Conservation (phyloP, 2,888 invertebrate species). For the Nysson spinosus region DNA sequence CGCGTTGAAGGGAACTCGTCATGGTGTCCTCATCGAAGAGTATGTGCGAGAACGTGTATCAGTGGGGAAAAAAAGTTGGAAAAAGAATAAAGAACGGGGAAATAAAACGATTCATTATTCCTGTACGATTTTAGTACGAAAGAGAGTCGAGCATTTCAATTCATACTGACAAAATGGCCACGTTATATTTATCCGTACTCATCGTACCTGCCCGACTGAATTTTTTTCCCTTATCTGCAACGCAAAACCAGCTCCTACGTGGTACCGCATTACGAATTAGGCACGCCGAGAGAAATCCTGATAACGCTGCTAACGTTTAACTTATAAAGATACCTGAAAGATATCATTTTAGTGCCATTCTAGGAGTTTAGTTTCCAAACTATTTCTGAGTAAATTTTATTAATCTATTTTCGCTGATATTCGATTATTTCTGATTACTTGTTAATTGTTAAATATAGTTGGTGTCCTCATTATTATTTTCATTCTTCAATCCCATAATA, state of each 20-base stretch:
- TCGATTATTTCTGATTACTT: no score
- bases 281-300: background rate
- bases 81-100: no score
- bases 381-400: no score
- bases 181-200: background rate
- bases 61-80: background rate
- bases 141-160: background rate
- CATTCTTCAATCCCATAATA: no score
- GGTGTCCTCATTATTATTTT: no score
- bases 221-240: slow-evolving; percentile 2
- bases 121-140: no score
- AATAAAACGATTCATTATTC: no score
- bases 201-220: no score
- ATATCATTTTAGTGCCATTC: background rate
- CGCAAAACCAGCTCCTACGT: slow-evolving; percentile 12
- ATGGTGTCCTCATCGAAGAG: background rate
- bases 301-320: slow-evolving; percentile 8
- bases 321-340: background rate
- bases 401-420: no score
- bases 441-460: no score
- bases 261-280: slow-evolving; percentile 17
- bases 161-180: background rate
- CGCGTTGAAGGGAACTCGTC: slow-evolving; percentile 10
- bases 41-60: background rate
- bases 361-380: no score